Evolutionary conservation across 2,888 invertebrate species (phyloP).

Genomic region (Phyto melanocephala): DNA sequence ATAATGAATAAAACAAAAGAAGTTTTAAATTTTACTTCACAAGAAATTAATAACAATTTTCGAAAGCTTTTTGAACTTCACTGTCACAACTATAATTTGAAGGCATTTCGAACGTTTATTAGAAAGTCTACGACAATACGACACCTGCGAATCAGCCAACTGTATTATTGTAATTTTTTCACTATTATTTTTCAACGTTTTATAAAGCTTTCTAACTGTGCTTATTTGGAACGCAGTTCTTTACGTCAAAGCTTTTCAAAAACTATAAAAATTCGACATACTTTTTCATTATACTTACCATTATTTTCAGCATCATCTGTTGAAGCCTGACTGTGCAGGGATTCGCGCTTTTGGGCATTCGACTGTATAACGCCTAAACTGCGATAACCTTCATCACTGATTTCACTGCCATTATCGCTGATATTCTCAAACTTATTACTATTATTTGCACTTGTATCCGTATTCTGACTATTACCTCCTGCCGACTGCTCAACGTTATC

Average conservation of each 20-base stretch:
- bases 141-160: too few species aligned
- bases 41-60: neutral
- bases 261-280: neutral
- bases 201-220: too few species aligned
- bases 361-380: slow-evolving; percentile 86
- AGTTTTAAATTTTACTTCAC: neutral
- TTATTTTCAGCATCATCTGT: slow-evolving; percentile 86
- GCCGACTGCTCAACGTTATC: slow-evolving; percentile 65
- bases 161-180: too few species aligned
- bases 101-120: too few species aligned
- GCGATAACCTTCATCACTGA: slow-evolving; percentile 91
- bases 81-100: too few species aligned
- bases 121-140: too few species aligned
- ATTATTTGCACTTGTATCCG: slow-evolving; percentile 64
- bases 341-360: slow-evolving; percentile 82
- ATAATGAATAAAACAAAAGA: neutral
- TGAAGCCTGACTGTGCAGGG: slow-evolving; percentile 86
- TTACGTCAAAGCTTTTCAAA: too few species aligned
- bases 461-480: slow-evolving; percentile 26
- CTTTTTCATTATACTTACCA: slow-evolving; percentile 79
- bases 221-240: too few species aligned
- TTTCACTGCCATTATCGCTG: slow-evolving; percentile 90
- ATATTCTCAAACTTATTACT: slow-evolving; percentile 81
- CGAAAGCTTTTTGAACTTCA: too few species aligned
- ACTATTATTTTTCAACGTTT: too few species aligned